phyloP scores from a whole-genome alignment of 2,797 vertebrate genomes.

The Nannoperca australis region DNA sequence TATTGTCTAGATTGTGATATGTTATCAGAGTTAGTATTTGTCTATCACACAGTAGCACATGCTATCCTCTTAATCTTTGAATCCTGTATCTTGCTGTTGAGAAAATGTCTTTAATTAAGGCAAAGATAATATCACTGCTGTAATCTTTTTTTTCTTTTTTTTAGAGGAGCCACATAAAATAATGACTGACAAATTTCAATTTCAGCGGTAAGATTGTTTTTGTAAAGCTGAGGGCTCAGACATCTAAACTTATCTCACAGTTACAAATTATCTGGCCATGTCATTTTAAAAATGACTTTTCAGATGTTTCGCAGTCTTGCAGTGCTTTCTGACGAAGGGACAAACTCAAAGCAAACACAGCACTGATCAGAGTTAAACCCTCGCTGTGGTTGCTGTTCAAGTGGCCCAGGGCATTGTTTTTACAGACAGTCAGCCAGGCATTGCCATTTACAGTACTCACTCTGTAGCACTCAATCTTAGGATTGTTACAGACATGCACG shows the following conservation, averaged over 20 bases:
- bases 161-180: background rate
- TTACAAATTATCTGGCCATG: background rate
- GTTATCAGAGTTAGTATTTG: background rate
- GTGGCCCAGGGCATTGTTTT: background rate
- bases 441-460: background rate
- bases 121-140: slow-evolving; percentile 6
- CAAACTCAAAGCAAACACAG: slow-evolving; percentile 1
- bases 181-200: slow-evolving; percentile 7
- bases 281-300: background rate
- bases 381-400: background rate
- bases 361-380: background rate
- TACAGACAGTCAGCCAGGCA: background rate
- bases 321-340: background rate
- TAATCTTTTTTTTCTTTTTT: background rate
- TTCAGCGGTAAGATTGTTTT: background rate
- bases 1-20: background rate
- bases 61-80: background rate
- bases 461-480: background rate
- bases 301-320: background rate
- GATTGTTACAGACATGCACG: background rate
- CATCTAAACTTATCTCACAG: background rate
- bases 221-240: background rate
- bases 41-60: background rate
- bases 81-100: background rate
- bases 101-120: slow-evolving; percentile 12